Evolutionary conservation across 1,140 invertebrate genomes (phyloP).

Genomic region (Trichonephila clavata): DNA sequence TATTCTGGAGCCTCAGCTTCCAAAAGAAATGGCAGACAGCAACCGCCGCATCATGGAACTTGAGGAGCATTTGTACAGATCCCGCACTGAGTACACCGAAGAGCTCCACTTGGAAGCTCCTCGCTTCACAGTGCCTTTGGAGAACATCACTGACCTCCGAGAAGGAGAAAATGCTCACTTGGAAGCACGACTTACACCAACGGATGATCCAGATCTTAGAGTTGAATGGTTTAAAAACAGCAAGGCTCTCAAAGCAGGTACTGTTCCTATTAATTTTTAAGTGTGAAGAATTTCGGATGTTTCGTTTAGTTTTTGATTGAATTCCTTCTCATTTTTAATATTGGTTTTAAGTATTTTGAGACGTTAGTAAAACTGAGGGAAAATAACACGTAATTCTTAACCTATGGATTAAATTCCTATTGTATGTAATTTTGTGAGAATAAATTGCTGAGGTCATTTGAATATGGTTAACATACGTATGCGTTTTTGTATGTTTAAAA

Average conservation of each 20-base stretch:
- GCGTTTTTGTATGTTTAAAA: no score
- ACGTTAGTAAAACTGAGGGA: no score
- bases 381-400: no score
- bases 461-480: no score
- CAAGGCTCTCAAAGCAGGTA: slow-evolving; percentile 89
- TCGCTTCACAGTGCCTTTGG: slow-evolving; percentile 93
- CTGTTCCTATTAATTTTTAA: neutral
- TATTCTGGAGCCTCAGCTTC: slow-evolving; percentile 96
- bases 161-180: slow-evolving; percentile 98
- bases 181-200: slow-evolving; percentile 98
- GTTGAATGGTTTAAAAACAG: slow-evolving; percentile 97
- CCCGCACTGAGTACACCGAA: slow-evolving; percentile 85
- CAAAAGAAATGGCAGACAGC: slow-evolving; percentile 95
- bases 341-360: no score
- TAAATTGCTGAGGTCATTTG: no score
- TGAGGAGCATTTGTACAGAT: slow-evolving; percentile 82
- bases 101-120: slow-evolving; percentile 91
- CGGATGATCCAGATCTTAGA: slow-evolving; percentile 95
- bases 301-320: no score
- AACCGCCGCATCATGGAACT: slow-evolving; percentile 94
- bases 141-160: slow-evolving; percentile 89
- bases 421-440: no score
- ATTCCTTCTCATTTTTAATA: no score
- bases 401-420: no score
- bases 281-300: neutral